Evolutionary conservation across 2,113 vertebrate genomes (phyloP), one percentile per base, ranked within the genome.

Genomic region (Canis aureus): DNA sequence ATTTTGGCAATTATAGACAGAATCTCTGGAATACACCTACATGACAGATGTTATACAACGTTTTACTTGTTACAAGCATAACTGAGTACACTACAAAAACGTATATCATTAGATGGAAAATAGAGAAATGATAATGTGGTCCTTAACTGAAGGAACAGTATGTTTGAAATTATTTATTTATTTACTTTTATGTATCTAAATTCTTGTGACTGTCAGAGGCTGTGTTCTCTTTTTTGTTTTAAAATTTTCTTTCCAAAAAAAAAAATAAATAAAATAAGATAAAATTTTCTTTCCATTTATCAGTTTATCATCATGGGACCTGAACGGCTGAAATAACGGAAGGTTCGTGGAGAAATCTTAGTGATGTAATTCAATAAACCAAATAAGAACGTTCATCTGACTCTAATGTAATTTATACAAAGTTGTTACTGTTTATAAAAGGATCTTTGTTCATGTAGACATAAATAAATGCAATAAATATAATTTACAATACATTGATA

Each of bases 1-100:
- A 59, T 62, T 74, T 66, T 69, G 87, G 51, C 43, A 84, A 59
- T 96, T 80, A 92, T 22, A 92, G 49, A 8, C 27, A 76, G 92
- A 80, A 60, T 25, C 79, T 88, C 83, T 95, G 86, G 73, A 62
- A 84, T 38, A 55, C 1, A 86, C 89, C 38, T 66, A 73, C 51
- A 88, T 7, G 80, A 8, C 76, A 96, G 69, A 62, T 92, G 38
- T 78, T 92, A 20, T 27, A 55, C 4, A 79, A 10, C 12, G 4
- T 67, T 82, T 83, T 83, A 35, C 35, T 96, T 89, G 43, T 90
- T 66, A 10, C 7, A 55, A 59, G 32, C 13, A 73, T 79, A 38
- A 69, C 27, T 32, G 29, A 89, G 4, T 79, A 19, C 5, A 29
- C 3, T 38, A 64, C 23, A 29, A 29, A 29, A 16, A 62, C 67